These are phyloP conservation scores for Blastobasis adustella DNA, from an alignment of 2,888 invertebrate genomes.

Conservation along the genomic window DNA sequence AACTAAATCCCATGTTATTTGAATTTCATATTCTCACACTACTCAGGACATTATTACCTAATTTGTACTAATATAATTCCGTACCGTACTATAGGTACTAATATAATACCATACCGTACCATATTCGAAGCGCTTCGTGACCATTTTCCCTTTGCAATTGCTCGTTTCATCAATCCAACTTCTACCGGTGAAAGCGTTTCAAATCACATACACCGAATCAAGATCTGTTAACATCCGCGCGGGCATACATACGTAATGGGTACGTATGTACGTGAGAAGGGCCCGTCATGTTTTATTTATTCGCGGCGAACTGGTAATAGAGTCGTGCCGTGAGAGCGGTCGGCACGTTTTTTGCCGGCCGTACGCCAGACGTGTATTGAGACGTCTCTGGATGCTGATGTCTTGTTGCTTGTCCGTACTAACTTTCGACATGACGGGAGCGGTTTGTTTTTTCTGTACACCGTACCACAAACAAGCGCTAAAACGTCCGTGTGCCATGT, in stretches of 20 bases:
- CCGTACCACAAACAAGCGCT: not conserved
- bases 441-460: slow-evolving; percentile 42
- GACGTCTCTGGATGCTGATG: slow-evolving; percentile 70
- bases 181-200: slow-evolving; percentile 45
- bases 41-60: no score
- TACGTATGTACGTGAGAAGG: slow-evolving; percentile 64
- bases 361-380: slow-evolving; percentile 60
- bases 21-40: no score
- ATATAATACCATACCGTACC: no score
- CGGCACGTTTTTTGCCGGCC: slow-evolving; percentile 67
- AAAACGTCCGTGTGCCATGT: not conserved
- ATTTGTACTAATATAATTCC: no score
- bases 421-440: slow-evolving; percentile 60
- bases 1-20: no score
- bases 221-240: slow-evolving; percentile 65
- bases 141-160: no score
- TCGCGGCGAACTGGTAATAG: slow-evolving; percentile 67
- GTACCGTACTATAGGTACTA: no score
- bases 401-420: slow-evolving; percentile 66
- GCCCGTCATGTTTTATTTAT: slow-evolving; percentile 75
- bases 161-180: no score
- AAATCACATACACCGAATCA: slow-evolving; percentile 60
- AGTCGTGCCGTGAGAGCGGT: slow-evolving; percentile 71
- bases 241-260: slow-evolving; percentile 46
- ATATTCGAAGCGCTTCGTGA: no score